A percentile compares a stretch with the other conserved stretches of the same genome.
These are phyloP conservation scores for Gnathonemus longibarbis DNA, from an alignment of 2,113 vertebrate species.

Conservation along the genomic window DNA sequence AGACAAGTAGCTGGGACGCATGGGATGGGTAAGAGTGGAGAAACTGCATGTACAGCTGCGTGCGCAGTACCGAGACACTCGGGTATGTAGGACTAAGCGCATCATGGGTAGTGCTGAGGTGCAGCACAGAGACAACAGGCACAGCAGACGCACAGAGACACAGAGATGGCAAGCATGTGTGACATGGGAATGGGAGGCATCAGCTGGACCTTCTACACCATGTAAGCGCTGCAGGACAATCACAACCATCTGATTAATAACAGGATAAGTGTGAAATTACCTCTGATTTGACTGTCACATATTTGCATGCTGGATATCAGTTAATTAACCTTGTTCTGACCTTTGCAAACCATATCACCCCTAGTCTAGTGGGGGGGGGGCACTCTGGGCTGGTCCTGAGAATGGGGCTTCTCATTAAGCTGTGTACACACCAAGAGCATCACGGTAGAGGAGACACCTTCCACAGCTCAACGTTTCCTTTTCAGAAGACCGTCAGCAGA, in stretches of 20 bases:
- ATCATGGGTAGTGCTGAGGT: background rate
- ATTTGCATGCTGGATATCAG: background rate
- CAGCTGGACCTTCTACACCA: background rate
- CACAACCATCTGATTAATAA: background rate
- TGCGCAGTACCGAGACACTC: background rate
- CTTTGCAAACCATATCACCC: background rate
- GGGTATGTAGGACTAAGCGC: background rate
- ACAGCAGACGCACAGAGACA: background rate
- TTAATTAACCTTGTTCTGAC: background rate
- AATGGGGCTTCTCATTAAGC: background rate
- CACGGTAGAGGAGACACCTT: background rate
- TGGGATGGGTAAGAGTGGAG: background rate
- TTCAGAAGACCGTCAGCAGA: background rate
- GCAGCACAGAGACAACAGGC: background rate
- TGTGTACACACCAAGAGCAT: background rate
- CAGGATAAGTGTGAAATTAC: background rate
- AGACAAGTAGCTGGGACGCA: background rate
- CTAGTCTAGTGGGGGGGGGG: background rate
- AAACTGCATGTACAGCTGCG: background rate
- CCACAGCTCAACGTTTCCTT: background rate
- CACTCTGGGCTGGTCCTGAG: background rate
- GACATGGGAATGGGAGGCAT: background rate
- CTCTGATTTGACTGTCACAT: background rate
- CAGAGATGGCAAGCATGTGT: background rate
- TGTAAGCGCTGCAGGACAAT: background rate